Evolutionary conservation across 2,888 invertebrate genomes (phyloP).

Genomic region (Melitaea athalia): DNA sequence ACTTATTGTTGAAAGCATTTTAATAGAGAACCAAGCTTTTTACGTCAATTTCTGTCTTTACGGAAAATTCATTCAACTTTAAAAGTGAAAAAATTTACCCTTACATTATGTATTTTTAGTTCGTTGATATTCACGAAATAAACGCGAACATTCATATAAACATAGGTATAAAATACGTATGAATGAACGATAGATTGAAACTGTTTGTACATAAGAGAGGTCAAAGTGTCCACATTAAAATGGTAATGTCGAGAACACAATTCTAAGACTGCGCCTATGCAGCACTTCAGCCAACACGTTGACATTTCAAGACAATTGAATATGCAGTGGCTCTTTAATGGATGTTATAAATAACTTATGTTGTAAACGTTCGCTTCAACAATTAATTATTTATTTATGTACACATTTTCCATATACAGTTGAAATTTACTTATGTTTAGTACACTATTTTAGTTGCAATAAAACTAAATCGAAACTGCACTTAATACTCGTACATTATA

Average conservation of each 20-base stretch:
- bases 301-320: constrained; percentile 39
- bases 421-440: not conserved
- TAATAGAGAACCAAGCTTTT: too few relatives aligned
- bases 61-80: too few relatives aligned
- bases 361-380: not conserved
- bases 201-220: not conserved
- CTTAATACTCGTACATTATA: too few relatives aligned
- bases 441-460: too few relatives aligned
- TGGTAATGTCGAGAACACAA: constrained; percentile 1
- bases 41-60: too few relatives aligned
- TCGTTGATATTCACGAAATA: not conserved
- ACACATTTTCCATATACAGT: not conserved
- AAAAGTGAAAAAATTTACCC: too few relatives aligned
- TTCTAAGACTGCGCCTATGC: constrained; percentile 7
- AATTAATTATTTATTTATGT: not conserved
- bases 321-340: constrained; percentile 34
- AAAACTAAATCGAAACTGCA: too few relatives aligned
- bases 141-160: not conserved
- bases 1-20: too few relatives aligned
- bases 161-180: not conserved
- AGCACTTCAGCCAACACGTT: constrained; percentile 31
- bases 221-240: constrained; percentile 8
- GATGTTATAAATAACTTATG: constrained; percentile 18
- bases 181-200: not conserved
- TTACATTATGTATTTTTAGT: too few relatives aligned